Base-by-base conservation (phyloP, 2,888 invertebrate species). In the Rhagophthalmus giganteus region DNA sequence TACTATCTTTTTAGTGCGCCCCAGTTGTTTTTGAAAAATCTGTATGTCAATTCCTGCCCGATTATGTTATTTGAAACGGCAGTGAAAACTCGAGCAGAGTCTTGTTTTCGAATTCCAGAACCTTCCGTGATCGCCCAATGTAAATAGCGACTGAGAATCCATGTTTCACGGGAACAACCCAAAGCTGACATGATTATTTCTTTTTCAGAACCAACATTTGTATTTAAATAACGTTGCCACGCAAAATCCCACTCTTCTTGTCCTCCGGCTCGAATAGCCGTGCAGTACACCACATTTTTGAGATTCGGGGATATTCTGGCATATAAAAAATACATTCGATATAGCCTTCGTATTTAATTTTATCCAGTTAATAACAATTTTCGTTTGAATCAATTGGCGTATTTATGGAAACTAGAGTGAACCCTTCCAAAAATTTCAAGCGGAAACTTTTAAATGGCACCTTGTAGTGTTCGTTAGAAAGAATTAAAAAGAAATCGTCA, bases 201-300 rank as follows among this genome's bases (percentile, higher is more conserved):
- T 62, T 90, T 84, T 70, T 95, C 94, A 0, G 88, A 86, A 0
- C 90, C 90, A 0, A 90, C 86, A 56, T 86, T 86, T 1, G 90
- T 84, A 2, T 81, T 81, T 25, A 81, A 71, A 69, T 90, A 94
- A 16, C 88, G 79, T 33, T 88, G 79, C 84, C 91, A 93, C 0
- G 88, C 87, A 70, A 94, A 95, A 55, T 89, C 83, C 95, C 95
- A 96, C 68, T 94, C 93, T 0, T 81, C 78, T 58, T 88, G 86
- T 0, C 88, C 88, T 0, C 95, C 95, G 6, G 87, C 82, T 45
- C 85, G 81, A 4, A 96, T 84, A 0, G 90, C 94, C 1, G 88
- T 86, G 68, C 95, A 95, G 74, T 94, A 94, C 1, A 94, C 89
- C 1, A 89, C 84, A 14, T 82, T 82, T 34, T 90, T 87, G 26